Conservation (phyloP, 2,888 invertebrate genomes). For the Tromatobia lineatoria region DNA sequence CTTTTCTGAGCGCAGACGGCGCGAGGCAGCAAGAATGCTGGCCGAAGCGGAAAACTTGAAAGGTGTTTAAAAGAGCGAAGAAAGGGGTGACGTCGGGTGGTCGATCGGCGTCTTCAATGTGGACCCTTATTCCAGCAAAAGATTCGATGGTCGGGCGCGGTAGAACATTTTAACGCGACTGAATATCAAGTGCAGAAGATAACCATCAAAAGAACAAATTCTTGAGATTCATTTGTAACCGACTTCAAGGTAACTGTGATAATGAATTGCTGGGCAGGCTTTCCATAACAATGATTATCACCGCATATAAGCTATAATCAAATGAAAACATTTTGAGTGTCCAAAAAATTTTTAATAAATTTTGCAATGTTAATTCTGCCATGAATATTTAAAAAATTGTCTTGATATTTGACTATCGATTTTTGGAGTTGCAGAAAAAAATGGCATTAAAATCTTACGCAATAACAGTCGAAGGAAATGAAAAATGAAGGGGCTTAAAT, state of each 20-base stretch:
- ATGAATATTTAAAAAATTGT: background rate
- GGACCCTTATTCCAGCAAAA: conserved; percentile 41
- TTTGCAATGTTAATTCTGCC: background rate
- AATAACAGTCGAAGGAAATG: background rate
- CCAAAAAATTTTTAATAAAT: background rate
- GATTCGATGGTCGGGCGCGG: conserved; percentile 39
- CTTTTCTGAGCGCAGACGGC: conserved; percentile 40
- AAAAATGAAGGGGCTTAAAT: no score
- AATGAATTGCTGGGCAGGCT: conserved; percentile 55
- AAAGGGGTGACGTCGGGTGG: conserved; percentile 72
- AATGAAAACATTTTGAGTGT: background rate
- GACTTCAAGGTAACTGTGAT: conserved; percentile 76
- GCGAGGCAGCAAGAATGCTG: conserved; percentile 77
- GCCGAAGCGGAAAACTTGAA: conserved; percentile 82
- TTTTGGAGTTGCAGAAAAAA: no score
- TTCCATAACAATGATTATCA: background rate
- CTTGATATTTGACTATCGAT: no score
- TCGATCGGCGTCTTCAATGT: conserved; percentile 30
- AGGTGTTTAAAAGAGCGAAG: conserved; percentile 82
- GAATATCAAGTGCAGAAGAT: conserved; percentile 76
- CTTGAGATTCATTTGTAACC: conserved; percentile 79
- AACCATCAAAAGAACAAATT: conserved; percentile 77
- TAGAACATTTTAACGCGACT: conserved; percentile 56
- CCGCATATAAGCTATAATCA: background rate
- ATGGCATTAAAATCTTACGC: background rate